phyloP scores from a whole-genome alignment of 2,888 invertebrate species.

The Unio pictorum region DNA sequence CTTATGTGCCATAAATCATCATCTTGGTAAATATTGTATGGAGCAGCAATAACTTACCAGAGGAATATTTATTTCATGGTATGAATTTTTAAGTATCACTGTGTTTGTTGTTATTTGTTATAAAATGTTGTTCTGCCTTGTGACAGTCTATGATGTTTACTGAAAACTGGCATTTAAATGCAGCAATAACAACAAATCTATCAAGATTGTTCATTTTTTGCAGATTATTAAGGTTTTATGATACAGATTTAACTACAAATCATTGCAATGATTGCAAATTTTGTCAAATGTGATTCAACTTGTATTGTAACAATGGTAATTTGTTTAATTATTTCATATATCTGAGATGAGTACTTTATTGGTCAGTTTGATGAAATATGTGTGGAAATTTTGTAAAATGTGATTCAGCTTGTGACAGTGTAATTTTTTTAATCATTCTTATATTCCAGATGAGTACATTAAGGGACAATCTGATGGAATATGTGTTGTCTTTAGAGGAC shows the following conservation, averaged over 20 bases:
- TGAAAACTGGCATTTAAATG: no score
- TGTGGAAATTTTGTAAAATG: conserved; percentile 37
- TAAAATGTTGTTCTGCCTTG: no score
- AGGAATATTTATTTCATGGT: no score
- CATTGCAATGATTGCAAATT: no score
- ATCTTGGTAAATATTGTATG: no score
- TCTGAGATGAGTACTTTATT: conserved; percentile 74
- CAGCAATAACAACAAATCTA: background rate
- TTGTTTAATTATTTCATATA: background rate
- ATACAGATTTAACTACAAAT: no score
- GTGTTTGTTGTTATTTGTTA: no score
- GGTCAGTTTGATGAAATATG: conserved; percentile 80
- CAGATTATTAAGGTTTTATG: conserved; percentile 3
- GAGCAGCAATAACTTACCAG: no score
- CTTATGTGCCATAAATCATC: no score
- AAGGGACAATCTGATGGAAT: conserved; percentile 80
- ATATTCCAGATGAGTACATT: conserved; percentile 73
- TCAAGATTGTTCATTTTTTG: conserved; percentile 3
- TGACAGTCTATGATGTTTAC: no score
- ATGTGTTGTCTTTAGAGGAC: conserved; percentile 78
- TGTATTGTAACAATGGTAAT: background rate
- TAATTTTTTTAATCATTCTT: background rate
- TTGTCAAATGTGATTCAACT: no score
- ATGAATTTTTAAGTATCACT: no score
- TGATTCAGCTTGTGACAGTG: background rate